Evolutionary conservation across 2,888 invertebrate species (phyloP).

Genomic region (Pemphredon lugubris): DNA sequence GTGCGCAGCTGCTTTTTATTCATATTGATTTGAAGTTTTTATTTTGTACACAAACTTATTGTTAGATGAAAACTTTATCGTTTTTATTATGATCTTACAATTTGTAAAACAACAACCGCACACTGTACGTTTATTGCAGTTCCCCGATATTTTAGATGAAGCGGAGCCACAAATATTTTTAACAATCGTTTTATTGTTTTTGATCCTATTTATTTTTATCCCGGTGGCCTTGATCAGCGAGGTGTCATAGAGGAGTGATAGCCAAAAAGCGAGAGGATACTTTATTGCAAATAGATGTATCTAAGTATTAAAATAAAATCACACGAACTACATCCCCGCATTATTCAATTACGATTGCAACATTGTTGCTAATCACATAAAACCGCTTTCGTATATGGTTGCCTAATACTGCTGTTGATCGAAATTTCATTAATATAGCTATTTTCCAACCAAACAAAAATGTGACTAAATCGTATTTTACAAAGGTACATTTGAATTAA

Average conservation of each 20-base stretch:
- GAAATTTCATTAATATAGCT: no score
- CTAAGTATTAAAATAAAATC: constrained; percentile 59
- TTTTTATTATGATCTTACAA: constrained; percentile 23
- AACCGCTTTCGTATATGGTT: no score
- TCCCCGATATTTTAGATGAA: background rate
- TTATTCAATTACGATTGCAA: constrained; percentile 39
- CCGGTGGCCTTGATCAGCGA: constrained; percentile 29
- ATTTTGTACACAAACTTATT: background rate
- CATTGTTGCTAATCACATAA: no score
- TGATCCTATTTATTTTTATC: constrained; percentile 38
- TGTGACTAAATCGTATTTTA: no score
- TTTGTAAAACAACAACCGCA: background rate
- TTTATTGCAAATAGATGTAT: constrained; percentile 57
- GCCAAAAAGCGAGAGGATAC: constrained; percentile 40
- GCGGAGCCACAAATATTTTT: constrained; percentile 11
- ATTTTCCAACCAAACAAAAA: no score
- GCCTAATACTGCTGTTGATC: no score
- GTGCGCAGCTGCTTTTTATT: background rate
- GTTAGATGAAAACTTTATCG: constrained; percentile 2
- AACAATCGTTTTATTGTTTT: constrained; percentile 24
- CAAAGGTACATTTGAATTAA: no score
- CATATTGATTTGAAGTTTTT: background rate
- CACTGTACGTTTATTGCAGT: background rate
- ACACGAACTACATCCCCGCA: constrained; percentile 43
- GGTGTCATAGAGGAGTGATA: constrained; percentile 44